A percentile compares a stretch with the other conserved stretches of the same genome.
Conservation (phyloP, 2,113 vertebrate species). For the Caloenas nicobarica region DNA sequence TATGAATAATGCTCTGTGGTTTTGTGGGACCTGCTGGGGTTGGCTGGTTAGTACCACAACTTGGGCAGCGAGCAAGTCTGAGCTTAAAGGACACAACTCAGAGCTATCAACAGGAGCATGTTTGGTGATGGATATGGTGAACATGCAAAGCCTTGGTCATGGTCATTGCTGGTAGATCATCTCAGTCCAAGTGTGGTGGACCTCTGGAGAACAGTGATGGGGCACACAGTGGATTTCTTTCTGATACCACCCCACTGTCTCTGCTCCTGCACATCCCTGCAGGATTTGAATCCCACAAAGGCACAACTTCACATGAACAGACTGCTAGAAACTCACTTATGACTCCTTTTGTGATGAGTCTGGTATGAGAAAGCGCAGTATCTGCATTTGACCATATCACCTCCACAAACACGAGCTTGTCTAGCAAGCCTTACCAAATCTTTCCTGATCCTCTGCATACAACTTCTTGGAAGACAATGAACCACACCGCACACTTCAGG, state of each 20-base stretch:
- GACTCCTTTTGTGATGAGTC: background rate
- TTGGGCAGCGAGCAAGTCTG: background rate
- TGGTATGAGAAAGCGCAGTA: background rate
- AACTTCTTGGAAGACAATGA: background rate
- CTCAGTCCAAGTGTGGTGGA: background rate
- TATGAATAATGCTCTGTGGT: rapidly evolving
- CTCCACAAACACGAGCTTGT: background rate
- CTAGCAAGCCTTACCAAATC: background rate
- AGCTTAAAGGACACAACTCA: background rate
- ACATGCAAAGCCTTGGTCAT: background rate
- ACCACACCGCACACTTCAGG: background rate
- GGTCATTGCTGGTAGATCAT: background rate
- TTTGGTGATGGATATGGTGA: background rate
- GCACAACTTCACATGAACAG: background rate
- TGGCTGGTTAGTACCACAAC: background rate
- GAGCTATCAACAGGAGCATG: no score
- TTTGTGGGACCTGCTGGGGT: background rate
- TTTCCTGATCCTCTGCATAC: background rate
- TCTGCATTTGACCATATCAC: background rate
- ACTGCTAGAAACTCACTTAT: background rate
- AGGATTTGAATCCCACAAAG: background rate
- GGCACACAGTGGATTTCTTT: background rate
- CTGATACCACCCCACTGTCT: background rate
- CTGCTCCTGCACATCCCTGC: background rate
- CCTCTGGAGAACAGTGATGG: background rate